These are phyloP conservation scores for Solenopsis invicta DNA, from an alignment of 1,140 invertebrate genomes.

Conservation along the genomic window DNA sequence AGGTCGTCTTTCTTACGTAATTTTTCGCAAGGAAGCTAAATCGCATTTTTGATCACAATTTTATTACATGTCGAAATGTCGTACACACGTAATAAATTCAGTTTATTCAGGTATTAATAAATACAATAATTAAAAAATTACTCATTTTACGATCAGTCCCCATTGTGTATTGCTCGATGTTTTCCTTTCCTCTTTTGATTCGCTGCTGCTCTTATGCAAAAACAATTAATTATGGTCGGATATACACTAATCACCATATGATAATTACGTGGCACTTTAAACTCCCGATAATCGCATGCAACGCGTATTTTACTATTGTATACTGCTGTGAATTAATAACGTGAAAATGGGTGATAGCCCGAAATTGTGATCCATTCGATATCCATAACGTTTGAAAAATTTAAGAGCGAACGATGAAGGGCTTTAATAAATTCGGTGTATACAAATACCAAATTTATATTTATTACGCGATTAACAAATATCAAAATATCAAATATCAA, in stretches of 20 bases:
- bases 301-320: not conserved
- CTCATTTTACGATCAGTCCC: too few relatives aligned
- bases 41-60: conserved; percentile 18
- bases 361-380: not conserved
- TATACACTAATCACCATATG: not conserved
- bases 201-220: not conserved
- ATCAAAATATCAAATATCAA: too few relatives aligned
- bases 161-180: not conserved
- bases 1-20: conserved; percentile 24
- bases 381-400: not conserved
- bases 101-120: too few relatives aligned
- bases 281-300: not conserved
- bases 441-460: conserved; percentile 5
- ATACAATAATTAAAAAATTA: too few relatives aligned
- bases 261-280: not conserved
- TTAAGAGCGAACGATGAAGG: not conserved
- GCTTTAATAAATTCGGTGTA: conserved; percentile 4
- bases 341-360: not conserved
- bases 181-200: not conserved
- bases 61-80: conserved; percentile 9
- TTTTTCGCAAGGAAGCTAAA: conserved; percentile 20
- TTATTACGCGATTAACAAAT: not conserved
- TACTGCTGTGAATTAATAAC: not conserved
- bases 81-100: not conserved
- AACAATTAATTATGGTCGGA: not conserved